Conservation (phyloP, 1,140 invertebrate species). For the Steinernema khuongi region DNA sequence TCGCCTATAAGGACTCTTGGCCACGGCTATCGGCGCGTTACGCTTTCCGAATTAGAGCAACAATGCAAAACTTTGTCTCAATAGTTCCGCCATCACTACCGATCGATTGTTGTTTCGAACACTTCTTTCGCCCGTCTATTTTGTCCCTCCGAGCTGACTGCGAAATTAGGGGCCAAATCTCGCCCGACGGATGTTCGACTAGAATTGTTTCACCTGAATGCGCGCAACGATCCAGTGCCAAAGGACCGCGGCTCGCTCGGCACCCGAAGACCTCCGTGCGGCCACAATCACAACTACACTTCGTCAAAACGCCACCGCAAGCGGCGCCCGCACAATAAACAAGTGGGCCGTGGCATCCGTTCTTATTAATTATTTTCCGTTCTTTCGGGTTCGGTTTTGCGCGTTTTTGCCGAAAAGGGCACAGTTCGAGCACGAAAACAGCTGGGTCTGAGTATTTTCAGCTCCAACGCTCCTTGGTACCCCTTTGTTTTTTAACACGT, state of each 20-base stretch:
- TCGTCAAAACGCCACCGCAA: neutral
- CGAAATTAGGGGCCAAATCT: neutral
- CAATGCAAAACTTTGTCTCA: constrained; percentile 3
- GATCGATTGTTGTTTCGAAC: constrained; percentile 7
- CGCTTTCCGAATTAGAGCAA: constrained; percentile 1
- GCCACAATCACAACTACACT: neutral
- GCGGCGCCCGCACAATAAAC: neutral
- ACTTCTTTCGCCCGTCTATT: neutral
- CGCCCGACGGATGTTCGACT: neutral
- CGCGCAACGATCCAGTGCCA: neutral
- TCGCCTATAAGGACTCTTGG: constrained; percentile 14
- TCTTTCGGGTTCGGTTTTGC: neutral
- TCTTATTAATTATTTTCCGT: neutral
- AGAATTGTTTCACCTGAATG: neutral
- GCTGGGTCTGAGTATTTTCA: no score
- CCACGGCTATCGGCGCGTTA: neutral
- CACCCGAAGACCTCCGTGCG: neutral
- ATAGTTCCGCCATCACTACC: constrained; percentile 6
- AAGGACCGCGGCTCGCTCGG: neutral
- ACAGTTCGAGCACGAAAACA: no score
- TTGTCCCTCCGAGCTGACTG: neutral
- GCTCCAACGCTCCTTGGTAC: no score
- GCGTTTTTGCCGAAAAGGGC: neutral
- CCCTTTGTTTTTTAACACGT: no score
- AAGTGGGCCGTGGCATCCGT: neutral